A percentile compares a stretch with the other conserved stretches of the same genome.
These are phyloP conservation scores for Cataglyphis rosenhaueri DNA, from an alignment of 2,888 invertebrate species.

Conservation along the genomic window DNA sequence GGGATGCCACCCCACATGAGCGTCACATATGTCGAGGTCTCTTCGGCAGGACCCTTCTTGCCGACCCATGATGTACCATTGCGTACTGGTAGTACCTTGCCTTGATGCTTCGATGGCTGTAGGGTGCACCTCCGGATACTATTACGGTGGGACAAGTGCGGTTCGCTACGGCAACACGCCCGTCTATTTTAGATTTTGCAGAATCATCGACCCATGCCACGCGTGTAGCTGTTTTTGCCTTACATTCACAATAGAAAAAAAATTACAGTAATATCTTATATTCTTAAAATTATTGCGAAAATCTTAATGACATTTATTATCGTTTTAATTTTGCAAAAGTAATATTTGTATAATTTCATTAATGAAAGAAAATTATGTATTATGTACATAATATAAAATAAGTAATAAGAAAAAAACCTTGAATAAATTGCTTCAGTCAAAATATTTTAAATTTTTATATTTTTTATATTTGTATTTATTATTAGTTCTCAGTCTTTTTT, in stretches of 20 bases:
- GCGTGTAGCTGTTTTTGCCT: slow-evolving; percentile 38
- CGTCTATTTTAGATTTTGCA: slow-evolving; percentile 74
- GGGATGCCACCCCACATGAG: slow-evolving; percentile 79
- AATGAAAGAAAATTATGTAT: neutral
- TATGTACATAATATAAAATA: neutral
- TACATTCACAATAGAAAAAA: neutral
- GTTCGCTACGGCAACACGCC: slow-evolving; percentile 74
- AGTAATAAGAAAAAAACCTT: neutral
- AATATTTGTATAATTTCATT: neutral
- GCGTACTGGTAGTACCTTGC: slow-evolving; percentile 50
- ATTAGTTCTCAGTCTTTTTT: neutral
- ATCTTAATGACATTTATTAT: neutral
- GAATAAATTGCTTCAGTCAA: neutral
- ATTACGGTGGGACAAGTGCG: slow-evolving; percentile 79
- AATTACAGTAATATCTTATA: neutral
- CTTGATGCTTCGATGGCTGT: slow-evolving; percentile 54
- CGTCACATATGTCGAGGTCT: slow-evolving; percentile 82
- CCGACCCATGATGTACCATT: slow-evolving; percentile 64
- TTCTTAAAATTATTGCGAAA: neutral
- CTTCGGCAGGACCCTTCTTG: slow-evolving; percentile 67
- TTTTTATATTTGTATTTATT: neutral
- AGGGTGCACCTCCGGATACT: slow-evolving; percentile 75
- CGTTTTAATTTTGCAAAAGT: neutral
- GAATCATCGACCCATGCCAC: slow-evolving; percentile 32
- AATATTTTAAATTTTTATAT: neutral